These are phyloP conservation scores for Eretmocerus hayati DNA, from an alignment of 2,888 invertebrate species.

Conservation along the genomic window DNA sequence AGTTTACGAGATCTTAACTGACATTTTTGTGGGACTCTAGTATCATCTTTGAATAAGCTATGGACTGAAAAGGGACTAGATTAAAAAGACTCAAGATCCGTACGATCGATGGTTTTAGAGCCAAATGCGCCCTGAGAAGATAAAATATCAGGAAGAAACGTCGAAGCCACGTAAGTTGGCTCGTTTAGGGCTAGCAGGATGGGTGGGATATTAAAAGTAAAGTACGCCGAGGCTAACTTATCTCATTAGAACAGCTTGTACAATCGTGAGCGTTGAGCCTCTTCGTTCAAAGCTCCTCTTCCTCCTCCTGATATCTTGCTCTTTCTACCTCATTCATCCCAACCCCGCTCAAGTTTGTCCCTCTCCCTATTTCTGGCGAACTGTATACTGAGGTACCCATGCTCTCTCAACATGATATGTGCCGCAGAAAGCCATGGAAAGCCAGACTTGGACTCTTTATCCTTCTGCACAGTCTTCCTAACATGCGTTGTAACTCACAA, in stretches of 20 bases:
- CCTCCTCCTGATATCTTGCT: conserved; percentile 1
- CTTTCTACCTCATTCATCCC: conserved; percentile 13
- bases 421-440: too few species aligned
- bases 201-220: conserved; percentile 39
- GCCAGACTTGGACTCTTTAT: too few species aligned
- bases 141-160: conserved; percentile 22
- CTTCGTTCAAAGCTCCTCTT: conserved; percentile 7
- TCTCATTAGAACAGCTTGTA: conserved; percentile 41
- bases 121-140: conserved; percentile 3
- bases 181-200: conserved; percentile 20
- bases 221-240: conserved; percentile 37
- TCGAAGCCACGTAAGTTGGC: conserved; percentile 22
- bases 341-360: conserved; percentile 5
- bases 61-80: too few species aligned
- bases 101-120: neutral
- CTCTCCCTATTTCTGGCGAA: conserved; percentile 3
- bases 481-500: too few species aligned
- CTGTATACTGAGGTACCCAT: too few species aligned
- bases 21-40: too few species aligned
- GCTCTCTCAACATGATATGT: too few species aligned
- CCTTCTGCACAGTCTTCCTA: too few species aligned
- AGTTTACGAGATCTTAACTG: too few species aligned
- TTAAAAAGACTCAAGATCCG: too few species aligned
- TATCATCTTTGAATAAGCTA: too few species aligned
- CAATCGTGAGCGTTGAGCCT: too few species aligned